phyloP scores from a whole-genome alignment of 2,888 invertebrate genomes.

The Embidobia sp. region DNA sequence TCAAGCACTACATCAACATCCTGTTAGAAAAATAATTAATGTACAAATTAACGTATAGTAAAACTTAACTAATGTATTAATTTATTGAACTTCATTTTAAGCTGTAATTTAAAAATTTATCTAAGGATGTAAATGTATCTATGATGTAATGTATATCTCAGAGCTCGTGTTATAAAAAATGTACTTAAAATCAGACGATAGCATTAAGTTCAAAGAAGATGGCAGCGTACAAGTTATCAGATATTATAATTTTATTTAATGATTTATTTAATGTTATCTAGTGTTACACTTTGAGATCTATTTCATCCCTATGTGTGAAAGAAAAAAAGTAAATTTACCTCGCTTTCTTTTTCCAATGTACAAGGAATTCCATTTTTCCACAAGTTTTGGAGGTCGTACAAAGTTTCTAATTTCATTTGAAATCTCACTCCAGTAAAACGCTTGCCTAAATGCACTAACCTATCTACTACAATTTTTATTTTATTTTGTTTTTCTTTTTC shows the following conservation, averaged over 20 bases:
- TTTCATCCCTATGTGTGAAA: too few species aligned
- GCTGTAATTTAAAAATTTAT: not conserved
- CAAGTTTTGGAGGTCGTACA: not conserved
- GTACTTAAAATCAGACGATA: too few species aligned
- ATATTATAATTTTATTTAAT: too few species aligned
- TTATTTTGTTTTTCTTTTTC: not conserved
- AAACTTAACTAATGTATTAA: too few species aligned
- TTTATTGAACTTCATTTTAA: too few species aligned
- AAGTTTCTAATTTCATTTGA: not conserved
- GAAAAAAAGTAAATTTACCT: not conserved
- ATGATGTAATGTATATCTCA: too few species aligned
- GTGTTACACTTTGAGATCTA: not conserved
- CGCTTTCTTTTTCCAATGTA: not conserved
- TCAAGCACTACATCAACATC: not conserved
- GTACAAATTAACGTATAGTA: too few species aligned
- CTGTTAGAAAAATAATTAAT: not conserved
- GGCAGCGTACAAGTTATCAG: too few species aligned
- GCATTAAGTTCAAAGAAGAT: too few species aligned
- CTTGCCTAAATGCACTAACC: not conserved
- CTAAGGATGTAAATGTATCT: too few species aligned
- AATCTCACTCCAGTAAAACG: not conserved
- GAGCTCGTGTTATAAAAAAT: too few species aligned
- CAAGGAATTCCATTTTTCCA: not conserved
- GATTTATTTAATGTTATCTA: too few species aligned
- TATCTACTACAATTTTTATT: not conserved